Conservation (phyloP, 2,888 invertebrate species). For the Liodrosophila aerea region DNA sequence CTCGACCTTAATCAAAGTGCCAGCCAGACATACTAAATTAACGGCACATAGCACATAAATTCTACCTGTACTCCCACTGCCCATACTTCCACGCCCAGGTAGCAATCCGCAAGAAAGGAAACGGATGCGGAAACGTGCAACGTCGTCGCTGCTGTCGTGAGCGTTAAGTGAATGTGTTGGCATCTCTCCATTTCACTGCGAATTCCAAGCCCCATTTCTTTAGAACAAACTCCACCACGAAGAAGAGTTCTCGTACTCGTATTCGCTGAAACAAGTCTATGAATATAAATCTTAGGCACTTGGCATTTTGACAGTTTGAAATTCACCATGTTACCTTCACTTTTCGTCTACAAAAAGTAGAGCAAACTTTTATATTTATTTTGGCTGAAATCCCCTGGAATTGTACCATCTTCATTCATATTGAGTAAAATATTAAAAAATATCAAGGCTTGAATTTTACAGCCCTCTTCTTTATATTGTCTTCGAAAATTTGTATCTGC, state of each 20-base stretch:
- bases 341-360: neutral
- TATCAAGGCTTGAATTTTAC: too few species aligned
- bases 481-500: too few species aligned
- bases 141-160: constrained; percentile 48
- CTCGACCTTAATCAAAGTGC: constrained; percentile 59
- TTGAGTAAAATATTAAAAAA: too few species aligned
- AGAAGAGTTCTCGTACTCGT: too few species aligned
- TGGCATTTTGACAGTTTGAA: constrained; percentile 26
- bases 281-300: constrained; percentile 31
- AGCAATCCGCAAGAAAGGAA: constrained; percentile 19
- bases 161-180: constrained; percentile 36
- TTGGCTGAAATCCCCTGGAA: too few species aligned
- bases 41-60: constrained; percentile 49
- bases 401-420: too few species aligned
- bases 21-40: constrained; percentile 35
- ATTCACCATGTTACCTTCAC: neutral
- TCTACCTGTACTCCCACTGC: neutral
- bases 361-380: too few species aligned
- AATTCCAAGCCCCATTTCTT: neutral
- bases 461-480: too few species aligned
- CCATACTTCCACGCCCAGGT: neutral
- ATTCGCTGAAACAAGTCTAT: constrained; percentile 16
- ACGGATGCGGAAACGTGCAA: constrained; percentile 66
- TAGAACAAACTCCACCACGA: constrained; percentile 1
- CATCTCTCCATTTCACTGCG: constrained; percentile 19